A percentile compares a stretch with the other conserved stretches of the same genome.
These are phyloP conservation scores for Brotula barbata DNA, from an alignment of 2,797 vertebrate genomes.

Conservation along the genomic window DNA sequence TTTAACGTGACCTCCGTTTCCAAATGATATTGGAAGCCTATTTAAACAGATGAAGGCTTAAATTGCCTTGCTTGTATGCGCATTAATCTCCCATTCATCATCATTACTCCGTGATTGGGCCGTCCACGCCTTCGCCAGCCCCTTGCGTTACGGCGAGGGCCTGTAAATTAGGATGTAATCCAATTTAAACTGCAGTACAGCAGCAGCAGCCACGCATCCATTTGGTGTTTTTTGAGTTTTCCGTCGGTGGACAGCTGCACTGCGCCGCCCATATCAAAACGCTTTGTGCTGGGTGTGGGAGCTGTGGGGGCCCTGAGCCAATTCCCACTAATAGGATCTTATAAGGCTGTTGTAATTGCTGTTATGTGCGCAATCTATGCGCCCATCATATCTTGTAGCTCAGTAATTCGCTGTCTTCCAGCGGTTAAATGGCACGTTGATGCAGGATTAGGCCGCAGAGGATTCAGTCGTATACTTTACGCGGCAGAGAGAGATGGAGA, in stretches of 20 bases:
- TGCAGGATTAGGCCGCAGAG: slow-evolving; percentile 67
- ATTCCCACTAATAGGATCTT: slow-evolving; percentile 69
- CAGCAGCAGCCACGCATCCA: slow-evolving; percentile 63
- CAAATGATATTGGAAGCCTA: slow-evolving; percentile 97
- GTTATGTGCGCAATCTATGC: slow-evolving; percentile 60
- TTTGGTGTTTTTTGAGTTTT: slow-evolving; percentile 37
- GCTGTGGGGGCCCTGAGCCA: slow-evolving; percentile 60
- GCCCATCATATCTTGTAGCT: slow-evolving; percentile 61
- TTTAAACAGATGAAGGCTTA: slow-evolving; percentile 99
- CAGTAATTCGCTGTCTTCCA: slow-evolving; percentile 59
- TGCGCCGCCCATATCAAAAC: slow-evolving; percentile 84
- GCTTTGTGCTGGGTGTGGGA: slow-evolving; percentile 68
- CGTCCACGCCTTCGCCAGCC: slow-evolving; percentile 90
- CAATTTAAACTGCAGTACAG: slow-evolving; percentile 87
- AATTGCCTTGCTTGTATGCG: slow-evolving; percentile 98
- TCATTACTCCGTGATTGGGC: slow-evolving; percentile 96
- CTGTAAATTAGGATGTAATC: slow-evolving; percentile 97
- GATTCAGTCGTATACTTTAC: slow-evolving; percentile 41
- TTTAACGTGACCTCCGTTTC: slow-evolving; percentile 98
- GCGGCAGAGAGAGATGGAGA: slow-evolving; percentile 31
- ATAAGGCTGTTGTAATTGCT: slow-evolving; percentile 70
- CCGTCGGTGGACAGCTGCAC: slow-evolving; percentile 88
- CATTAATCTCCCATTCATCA: slow-evolving; percentile 99
- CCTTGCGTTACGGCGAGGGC: slow-evolving; percentile 84
- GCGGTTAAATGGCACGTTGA: slow-evolving; percentile 63